Evolutionary conservation across 2,797 vertebrate species (phyloP), one percentile per base, ranked within the genome.

Genomic region (Fundulus diaphanus): DNA sequence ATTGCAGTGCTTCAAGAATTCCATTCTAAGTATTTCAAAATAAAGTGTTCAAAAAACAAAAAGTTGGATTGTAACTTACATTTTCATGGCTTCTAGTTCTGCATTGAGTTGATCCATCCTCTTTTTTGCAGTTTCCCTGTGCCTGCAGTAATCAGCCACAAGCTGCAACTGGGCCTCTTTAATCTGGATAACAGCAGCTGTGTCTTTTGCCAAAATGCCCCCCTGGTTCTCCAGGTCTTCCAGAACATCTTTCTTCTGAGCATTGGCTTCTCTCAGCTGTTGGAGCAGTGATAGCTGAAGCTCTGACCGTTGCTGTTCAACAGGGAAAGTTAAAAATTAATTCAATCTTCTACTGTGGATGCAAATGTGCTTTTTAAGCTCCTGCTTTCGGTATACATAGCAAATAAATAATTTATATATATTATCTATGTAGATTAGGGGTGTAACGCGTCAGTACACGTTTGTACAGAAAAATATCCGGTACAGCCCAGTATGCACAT

Each of bases 151-250:
- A 66, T 94, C 92, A 11, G 87, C 88, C 75, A 97, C 92, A 80
- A 96, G 92, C 85, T 90, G 87, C 51, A 93, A 85, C 72, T 96
- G 95, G 0, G 91, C 91, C 69, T 96, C 95, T 88, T 96, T 98
- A 35, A 80, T 86, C 83, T 95, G 90, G 82, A 96, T 93, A 5
- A 95, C 74, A 35, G 92, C 85, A 1, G 74, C 83, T 29, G 96
- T 93, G 24, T 96, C 96, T 83, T 93, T 93, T 68, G 95, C 94
- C 11, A 95, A 91, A 35, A 46, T 80, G 16, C 85, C 94, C 96
- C 96, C 96, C 77, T 89, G 90, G 29, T 84, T 74, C 80, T 3
- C 59, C 67, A 85, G 13, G 1, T 79, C 51, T n/a, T 92, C 90
- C 76, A 89, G 71, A 52, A 81, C 0, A 0, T 85, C 79, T 0